Base-by-base conservation (phyloP, 2,797 vertebrate species). In the Sebastes flavidus region DNA sequence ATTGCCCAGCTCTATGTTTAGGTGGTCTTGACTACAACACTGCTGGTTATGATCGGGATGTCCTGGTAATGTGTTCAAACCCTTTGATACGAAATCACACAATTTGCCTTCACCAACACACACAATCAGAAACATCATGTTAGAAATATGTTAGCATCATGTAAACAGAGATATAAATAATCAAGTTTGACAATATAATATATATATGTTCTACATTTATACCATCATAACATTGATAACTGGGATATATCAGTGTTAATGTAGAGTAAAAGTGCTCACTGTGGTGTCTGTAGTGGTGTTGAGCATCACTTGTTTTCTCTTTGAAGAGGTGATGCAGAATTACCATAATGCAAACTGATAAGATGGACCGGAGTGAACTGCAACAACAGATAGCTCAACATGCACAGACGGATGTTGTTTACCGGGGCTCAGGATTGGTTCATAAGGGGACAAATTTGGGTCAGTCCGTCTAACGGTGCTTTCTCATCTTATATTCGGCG, bases 401-500 rank as follows among this genome's bases (percentile, higher is more conserved):
- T 14, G 54, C 34, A 3, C 52, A 24, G 8, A 3, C 6, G 12
- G 30, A 63, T 9, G 63, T 72, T 72, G 42, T 83, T 89, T 79
- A 60, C 42, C 24, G 58, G 61, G 65, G 6, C 34, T 10, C 34
- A 1, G 2, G 63, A 22, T 52, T 42, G 72, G 69, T 66, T 88
- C 30, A 46, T 16, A 18, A 13, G 24, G 20, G 73, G 78, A 80
- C 78, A 75, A 27, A 72, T 89, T 60, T 72, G 80, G 84, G 83
- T 88, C 83, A 84, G 77, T 71, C 61, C 2, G 22, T 68, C 63
- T 29, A 58, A 70, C 56, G 8, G 65, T 27, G 36, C 59, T 58
- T 72, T 69, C 77, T 85, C 89, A 73, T 87, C 80, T 70, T 30
- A 10, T 49, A 75, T 77, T 62, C 80, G 65, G 54, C 1, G 58